phyloP scores from a whole-genome alignment of 1,140 invertebrate genomes.

The Diorhabda sublineata region DNA sequence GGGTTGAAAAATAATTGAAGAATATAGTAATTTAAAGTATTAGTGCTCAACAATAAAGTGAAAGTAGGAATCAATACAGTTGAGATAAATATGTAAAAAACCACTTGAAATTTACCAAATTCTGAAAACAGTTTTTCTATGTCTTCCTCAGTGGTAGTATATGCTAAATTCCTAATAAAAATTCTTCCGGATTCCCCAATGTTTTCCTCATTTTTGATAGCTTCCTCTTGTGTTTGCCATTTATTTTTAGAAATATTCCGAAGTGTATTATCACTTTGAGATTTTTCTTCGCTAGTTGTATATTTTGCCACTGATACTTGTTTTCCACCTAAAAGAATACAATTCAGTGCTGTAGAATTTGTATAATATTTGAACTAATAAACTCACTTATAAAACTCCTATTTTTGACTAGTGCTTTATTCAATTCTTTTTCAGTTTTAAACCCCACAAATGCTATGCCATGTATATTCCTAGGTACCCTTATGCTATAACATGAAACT shows the following conservation, averaged over 20 bases:
- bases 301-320: slow-evolving; percentile 63
- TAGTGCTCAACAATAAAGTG: too few relatives aligned
- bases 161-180: slow-evolving; percentile 92
- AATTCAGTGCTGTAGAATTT: background rate
- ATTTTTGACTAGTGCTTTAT: slow-evolving; percentile 78
- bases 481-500: slow-evolving; percentile 70
- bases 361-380: background rate
- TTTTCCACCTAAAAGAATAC: slow-evolving; percentile 55
- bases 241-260: slow-evolving; percentile 50
- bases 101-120: slow-evolving; percentile 63
- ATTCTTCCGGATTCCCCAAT: slow-evolving; percentile 90
- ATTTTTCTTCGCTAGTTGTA: slow-evolving; percentile 52
- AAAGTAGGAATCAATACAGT: too few relatives aligned
- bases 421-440: slow-evolving; percentile 74
- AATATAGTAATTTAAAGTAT: too few relatives aligned
- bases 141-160: slow-evolving; percentile 84
- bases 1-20: too few relatives aligned
- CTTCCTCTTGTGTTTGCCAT: slow-evolving; percentile 68
- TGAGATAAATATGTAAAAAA: background rate
- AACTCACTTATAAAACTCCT: slow-evolving; percentile 77
- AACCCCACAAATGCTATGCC: slow-evolving; percentile 92
- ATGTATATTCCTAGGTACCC: slow-evolving; percentile 70
- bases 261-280: slow-evolving; percentile 45
- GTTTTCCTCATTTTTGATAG: slow-evolving; percentile 69
- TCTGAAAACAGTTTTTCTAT: slow-evolving; percentile 79